Percentiles rank a stretch among this genome's conserved stretches.
Conservation (phyloP, 2,797 vertebrate species). For the Poeciliopsis infans region DNA sequence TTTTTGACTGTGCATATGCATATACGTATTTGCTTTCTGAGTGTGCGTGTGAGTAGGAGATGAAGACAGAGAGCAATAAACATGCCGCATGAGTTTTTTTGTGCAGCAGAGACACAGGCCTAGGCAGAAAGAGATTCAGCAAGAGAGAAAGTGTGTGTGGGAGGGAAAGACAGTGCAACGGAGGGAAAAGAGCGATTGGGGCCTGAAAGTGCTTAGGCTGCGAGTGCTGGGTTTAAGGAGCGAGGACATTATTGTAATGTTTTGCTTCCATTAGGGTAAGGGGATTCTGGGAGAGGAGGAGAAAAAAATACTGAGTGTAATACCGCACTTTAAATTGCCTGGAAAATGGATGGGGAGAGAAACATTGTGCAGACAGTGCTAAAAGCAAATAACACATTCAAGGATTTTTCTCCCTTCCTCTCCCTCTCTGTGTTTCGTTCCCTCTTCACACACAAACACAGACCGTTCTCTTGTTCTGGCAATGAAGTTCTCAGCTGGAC, state of each 20-base stretch:
- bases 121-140: conserved; percentile 51
- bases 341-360: conserved; percentile 84
- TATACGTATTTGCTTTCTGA: conserved; percentile 48
- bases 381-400: conserved; percentile 85
- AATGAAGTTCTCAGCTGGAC: conserved; percentile 74
- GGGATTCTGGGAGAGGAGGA: conserved; percentile 76
- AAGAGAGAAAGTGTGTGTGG: conserved; percentile 53
- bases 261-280: conserved; percentile 86
- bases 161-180: conserved; percentile 64
- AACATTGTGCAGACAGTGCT: conserved; percentile 84
- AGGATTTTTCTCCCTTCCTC: conserved; percentile 54
- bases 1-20: conserved; percentile 21
- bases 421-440: conserved; percentile 45
- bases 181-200: conserved; percentile 72
- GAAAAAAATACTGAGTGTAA: conserved; percentile 79
- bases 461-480: conserved; percentile 58
- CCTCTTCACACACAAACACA: conserved; percentile 34
- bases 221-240: conserved; percentile 82
- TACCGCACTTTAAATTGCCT: conserved; percentile 85
- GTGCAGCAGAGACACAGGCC: conserved; percentile 47
- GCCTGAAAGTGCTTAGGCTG: conserved; percentile 83
- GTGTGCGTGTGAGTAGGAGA: conserved; percentile 47
- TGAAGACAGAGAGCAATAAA: conserved; percentile 62
- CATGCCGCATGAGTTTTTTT: conserved; percentile 27
- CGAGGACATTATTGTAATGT: conserved; percentile 86